phyloP scores from a whole-genome alignment of 1,140 invertebrate species.

The Pachypsylla venusta region DNA sequence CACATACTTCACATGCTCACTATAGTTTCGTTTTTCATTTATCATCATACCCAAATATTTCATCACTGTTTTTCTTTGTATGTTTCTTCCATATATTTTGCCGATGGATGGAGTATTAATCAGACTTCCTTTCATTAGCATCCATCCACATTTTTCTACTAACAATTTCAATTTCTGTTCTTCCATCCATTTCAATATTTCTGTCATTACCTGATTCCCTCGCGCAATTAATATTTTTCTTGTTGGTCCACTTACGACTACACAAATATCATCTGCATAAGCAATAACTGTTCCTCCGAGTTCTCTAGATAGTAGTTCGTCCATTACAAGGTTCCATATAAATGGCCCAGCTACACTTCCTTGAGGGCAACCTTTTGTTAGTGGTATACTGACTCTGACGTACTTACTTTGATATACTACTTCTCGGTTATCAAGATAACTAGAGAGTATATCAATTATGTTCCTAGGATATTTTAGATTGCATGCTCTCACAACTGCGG shows the following conservation, averaged over 20 bases:
- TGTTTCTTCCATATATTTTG: neutral
- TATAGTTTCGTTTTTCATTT: neutral
- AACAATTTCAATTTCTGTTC: neutral
- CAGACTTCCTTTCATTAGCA: neutral
- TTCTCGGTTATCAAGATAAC: neutral
- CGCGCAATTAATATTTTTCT: neutral
- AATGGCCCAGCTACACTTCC: neutral
- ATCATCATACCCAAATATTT: neutral
- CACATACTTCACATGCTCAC: neutral
- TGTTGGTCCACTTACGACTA: neutral
- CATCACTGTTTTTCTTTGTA: neutral
- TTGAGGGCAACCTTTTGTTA: conserved; percentile 3
- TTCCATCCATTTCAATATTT: neutral
- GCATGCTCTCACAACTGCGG: neutral
- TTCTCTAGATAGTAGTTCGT: neutral
- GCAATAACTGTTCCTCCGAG: neutral
- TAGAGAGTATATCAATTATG: neutral
- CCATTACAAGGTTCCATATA: conserved; percentile 1
- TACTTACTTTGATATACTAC: neutral
- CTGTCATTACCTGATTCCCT: neutral
- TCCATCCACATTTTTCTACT: neutral
- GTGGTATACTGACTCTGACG: neutral
- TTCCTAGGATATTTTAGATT: neutral
- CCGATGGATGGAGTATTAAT: neutral
- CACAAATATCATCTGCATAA: conserved; percentile 6